phyloP scores from a whole-genome alignment of 2,113 vertebrate genomes.

The Coturnix japonica region DNA sequence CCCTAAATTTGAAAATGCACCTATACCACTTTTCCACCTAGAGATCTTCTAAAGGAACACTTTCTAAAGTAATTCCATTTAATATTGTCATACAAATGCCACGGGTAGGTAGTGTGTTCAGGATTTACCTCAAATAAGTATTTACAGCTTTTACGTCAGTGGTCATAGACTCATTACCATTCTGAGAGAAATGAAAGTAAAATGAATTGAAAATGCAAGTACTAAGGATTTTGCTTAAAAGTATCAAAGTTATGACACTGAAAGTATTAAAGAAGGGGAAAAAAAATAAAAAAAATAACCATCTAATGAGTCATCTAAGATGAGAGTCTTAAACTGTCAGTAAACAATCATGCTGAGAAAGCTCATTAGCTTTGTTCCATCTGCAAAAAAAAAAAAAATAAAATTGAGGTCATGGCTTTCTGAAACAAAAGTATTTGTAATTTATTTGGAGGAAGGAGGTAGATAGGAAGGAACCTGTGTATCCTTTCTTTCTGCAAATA shows the following conservation, averaged over 20 bases:
- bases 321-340: background rate
- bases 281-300: background rate
- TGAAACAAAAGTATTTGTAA: background rate
- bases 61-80: background rate
- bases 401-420: background rate
- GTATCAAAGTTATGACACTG: background rate
- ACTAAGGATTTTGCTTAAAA: background rate
- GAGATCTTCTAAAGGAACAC: background rate
- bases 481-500: background rate
- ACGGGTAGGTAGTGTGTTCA: background rate
- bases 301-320: background rate
- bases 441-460: background rate
- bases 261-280: background rate
- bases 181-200: background rate
- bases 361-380: background rate
- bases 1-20: background rate
- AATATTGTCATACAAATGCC: background rate
- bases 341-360: background rate
- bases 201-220: background rate
- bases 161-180: background rate
- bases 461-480: background rate
- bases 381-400: slow-evolving; percentile 3
- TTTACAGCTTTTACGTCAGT: background rate
- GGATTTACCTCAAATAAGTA: background rate
- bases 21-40: background rate